Conservation (phyloP, 2,113 vertebrate genomes). For the Cnemophilus loriae region DNA sequence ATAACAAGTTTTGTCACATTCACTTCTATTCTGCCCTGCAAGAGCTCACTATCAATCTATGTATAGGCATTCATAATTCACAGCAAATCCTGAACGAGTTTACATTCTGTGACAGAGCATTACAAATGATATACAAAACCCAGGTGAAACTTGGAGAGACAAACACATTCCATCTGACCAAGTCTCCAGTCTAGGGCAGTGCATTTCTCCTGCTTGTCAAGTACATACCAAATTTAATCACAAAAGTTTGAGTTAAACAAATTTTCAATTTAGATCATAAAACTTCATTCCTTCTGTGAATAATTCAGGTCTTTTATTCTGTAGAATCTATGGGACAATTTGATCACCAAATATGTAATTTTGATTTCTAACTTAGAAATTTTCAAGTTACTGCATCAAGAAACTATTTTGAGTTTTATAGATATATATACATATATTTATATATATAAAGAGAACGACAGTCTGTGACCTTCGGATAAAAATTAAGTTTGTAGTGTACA, state of each 20-base stretch:
- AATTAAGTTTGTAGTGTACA: neutral
- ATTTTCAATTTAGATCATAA: neutral
- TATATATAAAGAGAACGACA: neutral
- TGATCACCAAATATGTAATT: neutral
- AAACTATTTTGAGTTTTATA: neutral
- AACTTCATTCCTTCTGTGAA: neutral
- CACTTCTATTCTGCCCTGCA: neutral
- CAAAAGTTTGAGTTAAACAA: neutral
- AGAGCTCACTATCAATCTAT: neutral
- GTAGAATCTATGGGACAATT: neutral
- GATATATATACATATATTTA: too few relatives aligned
- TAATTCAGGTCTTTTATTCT: neutral
- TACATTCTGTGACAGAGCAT: neutral
- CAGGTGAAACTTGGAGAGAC: neutral
- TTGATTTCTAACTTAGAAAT: neutral
- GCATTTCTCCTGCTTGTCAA: neutral
- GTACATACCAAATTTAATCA: neutral
- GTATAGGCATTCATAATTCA: neutral
- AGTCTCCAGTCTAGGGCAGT: neutral
- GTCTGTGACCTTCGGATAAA: neutral
- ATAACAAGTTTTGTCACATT: neutral
- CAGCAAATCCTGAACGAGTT: neutral
- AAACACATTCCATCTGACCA: fast-evolving
- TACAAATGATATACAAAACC: neutral
- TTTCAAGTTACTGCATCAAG: neutral